Evolutionary conservation across 1,140 invertebrate genomes (phyloP), one percentile per base, ranked within the genome.

Genomic region (Hyposmocoma kahamanoa): DNA sequence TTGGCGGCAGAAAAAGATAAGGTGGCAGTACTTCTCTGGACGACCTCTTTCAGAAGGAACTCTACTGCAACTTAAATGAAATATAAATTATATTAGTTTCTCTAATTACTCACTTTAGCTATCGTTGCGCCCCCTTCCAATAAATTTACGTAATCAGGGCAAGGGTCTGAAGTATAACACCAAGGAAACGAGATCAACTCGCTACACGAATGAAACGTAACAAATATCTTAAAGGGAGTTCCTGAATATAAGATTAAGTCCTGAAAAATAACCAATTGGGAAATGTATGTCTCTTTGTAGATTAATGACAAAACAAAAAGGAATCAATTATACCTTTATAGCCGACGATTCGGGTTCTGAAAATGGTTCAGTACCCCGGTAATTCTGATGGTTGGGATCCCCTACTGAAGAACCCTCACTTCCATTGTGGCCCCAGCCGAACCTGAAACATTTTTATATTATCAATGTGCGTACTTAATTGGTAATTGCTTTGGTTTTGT

Each of bases 311-410:
- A n/a, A n/a, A n/a, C n/a, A n/a, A n/a, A n/a, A n/a, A n/a, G n/a
- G 24, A 11, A 26, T 26, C 11, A 6, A 11, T 26, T 26, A 26
- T 6, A 79, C 81, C 71, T 76, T 85, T 1, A 93, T 89, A 1
- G 95, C 93, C 63, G 87, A 86, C 1, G 95, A 94, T 87, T 99
- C 97, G 0, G 95, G 94, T 84, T 99, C 98, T 0, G 96, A 98
- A 80, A 98, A 98, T 0, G 96, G 89, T 10, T 87, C 79, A 0
- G 90, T 82, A 6, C 98, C 97, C 9, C 93, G 91, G 79, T 94
- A 99, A 2, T 93, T 96, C 49, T 97, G 92, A 17, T 92, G 91
- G 71, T 95, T 98, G 1, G 95, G 94, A 83, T 96, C 93, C 6
- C 87, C 89, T 17, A 93, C 95, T 2, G 93, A 90, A 3, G 94